These are phyloP conservation scores for Stomatorhinus walkeri DNA, from an alignment of 2,797 vertebrate genomes.

Conservation along the genomic window DNA sequence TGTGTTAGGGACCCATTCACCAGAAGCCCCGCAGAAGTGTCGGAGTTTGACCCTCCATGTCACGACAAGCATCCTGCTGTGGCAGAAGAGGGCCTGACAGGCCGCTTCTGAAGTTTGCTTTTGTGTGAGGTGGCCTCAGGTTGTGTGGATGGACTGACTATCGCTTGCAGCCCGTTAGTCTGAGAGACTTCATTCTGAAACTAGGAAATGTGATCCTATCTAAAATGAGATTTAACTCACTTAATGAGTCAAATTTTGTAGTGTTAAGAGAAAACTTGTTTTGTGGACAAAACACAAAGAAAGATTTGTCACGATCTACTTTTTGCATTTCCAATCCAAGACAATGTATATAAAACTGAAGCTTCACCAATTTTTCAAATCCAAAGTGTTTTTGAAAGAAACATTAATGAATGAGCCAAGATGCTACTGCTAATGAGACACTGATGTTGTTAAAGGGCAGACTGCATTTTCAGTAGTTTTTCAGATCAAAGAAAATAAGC, in stretches of 20 bases:
- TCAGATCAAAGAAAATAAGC: background rate
- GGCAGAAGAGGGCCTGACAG: background rate
- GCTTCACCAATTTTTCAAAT: background rate
- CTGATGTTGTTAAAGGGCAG: background rate
- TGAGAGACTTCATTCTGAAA: background rate
- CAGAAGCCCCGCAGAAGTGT: background rate
- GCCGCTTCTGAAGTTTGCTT: background rate
- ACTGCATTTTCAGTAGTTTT: slow-evolving; percentile 1
- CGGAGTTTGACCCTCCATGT: background rate
- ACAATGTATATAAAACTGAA: background rate
- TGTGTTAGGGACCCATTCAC: slow-evolving; percentile 2
- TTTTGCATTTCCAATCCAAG: background rate
- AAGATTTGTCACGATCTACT: background rate
- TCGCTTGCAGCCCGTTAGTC: background rate
- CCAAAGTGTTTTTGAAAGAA: background rate
- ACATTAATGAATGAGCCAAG: background rate
- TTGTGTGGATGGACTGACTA: background rate
- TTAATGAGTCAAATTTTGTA: background rate
- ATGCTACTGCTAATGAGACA: background rate
- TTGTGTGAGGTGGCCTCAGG: background rate
- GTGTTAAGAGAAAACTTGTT: background rate
- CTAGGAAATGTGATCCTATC: background rate
- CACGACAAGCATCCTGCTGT: background rate
- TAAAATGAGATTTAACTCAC: background rate
- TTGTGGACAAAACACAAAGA: background rate